Evolutionary conservation across 2,888 invertebrate genomes (phyloP), one percentile per base, ranked within the genome.

Genomic region (Muscina levida): DNA sequence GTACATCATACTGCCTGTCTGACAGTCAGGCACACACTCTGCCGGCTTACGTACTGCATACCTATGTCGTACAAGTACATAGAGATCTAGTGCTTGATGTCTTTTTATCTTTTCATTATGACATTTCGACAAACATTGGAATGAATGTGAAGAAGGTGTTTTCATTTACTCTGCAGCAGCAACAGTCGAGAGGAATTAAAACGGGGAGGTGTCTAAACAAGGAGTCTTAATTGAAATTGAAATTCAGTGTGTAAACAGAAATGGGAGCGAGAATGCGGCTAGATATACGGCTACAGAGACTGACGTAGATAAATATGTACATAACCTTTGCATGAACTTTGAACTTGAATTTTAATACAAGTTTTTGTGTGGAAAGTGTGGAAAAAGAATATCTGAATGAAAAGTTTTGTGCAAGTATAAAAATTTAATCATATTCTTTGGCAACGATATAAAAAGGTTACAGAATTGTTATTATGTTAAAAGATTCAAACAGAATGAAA

Each of bases 311-410:
- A 56, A 17, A 53, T 22, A 53, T 19, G 11, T 24, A 10, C 39
- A 72, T 76, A 79, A 72, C 76, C 72, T 75, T 67, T 75, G 11
- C 15, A 1, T 74, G 31, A 48, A 74, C 77, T 74, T 81, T 77
- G 46, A 77, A 81, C 77, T 81, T 81, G 81, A 70, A 71, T 71
- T 53, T 10, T 44, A 37, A n/a, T n/a, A n/a, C n/a, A n/a, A n/a
- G n/a, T n/a, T n/a, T n/a, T n/a, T n/a, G n/a, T n/a, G n/a, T n/a
- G n/a, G n/a, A n/a, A n/a, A n/a, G n/a, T n/a, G n/a, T n/a, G n/a
- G n/a, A n/a, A n/a, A n/a, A n/a, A n/a, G n/a, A n/a, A n/a, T n/a
- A n/a, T n/a, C n/a, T n/a, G n/a, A n/a, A n/a, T n/a, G n/a, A n/a
- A n/a, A n/a, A n/a, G n/a, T n/a, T n/a, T n/a, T n/a, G n/a, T n/a